These are phyloP conservation scores for Rhipidura dahli DNA, from an alignment of 2,113 vertebrate genomes.

Conservation along the genomic window DNA sequence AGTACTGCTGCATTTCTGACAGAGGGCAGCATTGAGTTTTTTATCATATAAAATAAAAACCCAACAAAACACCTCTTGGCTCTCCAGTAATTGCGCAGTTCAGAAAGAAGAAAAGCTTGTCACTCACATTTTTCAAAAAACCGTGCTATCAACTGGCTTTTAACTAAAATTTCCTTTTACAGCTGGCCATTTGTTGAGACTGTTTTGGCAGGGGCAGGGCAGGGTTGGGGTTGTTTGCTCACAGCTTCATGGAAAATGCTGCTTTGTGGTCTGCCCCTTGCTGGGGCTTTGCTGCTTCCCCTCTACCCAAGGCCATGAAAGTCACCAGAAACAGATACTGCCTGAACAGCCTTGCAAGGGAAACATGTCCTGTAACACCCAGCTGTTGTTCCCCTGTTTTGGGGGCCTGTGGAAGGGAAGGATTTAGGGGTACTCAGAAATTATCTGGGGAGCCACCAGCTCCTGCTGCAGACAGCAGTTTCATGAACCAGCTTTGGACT, in stretches of 20 bases:
- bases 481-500: background rate
- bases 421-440: background rate
- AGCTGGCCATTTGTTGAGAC: background rate
- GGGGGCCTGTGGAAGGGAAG: background rate
- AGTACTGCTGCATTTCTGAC: conserved; percentile 32
- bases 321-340: background rate
- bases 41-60: background rate
- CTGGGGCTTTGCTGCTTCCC: fast-evolving
- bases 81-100: background rate
- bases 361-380: background rate
- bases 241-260: background rate
- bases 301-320: background rate
- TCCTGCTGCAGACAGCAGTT: background rate
- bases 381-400: background rate
- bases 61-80: background rate
- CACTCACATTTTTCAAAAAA: background rate
- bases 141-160: background rate
- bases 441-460: background rate
- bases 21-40: conserved; percentile 74
- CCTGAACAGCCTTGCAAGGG: background rate
- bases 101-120: background rate
- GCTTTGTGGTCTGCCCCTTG: background rate
- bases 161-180: background rate
- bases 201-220: background rate
- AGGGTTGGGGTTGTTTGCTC: background rate